phyloP scores from a whole-genome alignment of 2,797 vertebrate genomes.

The Gobio occitaniae region DNA sequence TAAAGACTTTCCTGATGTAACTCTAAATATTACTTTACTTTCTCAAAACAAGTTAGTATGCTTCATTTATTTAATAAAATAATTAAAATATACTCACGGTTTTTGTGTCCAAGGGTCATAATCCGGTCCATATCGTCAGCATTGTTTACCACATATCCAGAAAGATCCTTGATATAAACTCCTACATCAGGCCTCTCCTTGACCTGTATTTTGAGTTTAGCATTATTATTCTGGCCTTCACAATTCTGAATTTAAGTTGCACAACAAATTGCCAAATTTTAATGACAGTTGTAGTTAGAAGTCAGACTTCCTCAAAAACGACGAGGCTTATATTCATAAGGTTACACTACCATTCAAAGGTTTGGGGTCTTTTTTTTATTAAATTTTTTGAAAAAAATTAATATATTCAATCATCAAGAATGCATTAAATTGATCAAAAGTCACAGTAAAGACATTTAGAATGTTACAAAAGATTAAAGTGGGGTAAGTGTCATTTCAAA shows the following conservation, averaged over 20 bases:
- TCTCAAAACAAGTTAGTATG: background rate
- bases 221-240: background rate
- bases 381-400: background rate
- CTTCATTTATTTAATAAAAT: background rate
- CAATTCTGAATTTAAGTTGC: background rate
- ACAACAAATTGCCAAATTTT: background rate
- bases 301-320: background rate
- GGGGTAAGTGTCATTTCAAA: too few relatives aligned
- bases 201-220: conserved; percentile 77
- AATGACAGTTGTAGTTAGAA: background rate
- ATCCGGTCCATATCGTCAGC: conserved; percentile 99
- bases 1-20: background rate
- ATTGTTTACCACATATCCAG: conserved; percentile 97
- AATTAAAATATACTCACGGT: conserved; percentile 81
- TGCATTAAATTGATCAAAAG: background rate
- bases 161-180: conserved; percentile 98
- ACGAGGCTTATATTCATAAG: background rate
- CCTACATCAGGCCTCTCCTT: conserved; percentile 99
- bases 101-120: conserved; percentile 98
- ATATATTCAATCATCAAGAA: background rate
- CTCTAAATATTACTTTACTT: background rate
- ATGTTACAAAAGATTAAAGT: background rate
- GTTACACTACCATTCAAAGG: background rate
- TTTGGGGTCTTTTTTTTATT: background rate
- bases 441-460: background rate